Base-by-base conservation (phyloP, 2,797 vertebrate genomes). In the Sphenopsis melanotis region DNA sequence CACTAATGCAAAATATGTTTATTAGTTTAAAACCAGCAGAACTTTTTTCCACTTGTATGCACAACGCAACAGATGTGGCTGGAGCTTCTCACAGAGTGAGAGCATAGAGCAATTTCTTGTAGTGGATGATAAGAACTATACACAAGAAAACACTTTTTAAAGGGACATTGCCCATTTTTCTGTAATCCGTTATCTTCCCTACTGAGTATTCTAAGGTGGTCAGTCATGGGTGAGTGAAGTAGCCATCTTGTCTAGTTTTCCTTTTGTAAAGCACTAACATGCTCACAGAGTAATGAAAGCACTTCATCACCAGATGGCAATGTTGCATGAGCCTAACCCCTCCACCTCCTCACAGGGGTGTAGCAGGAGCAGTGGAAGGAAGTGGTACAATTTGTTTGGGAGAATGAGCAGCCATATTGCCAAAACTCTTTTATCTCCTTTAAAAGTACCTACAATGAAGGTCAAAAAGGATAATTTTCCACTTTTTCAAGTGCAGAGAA, bases 291-390 rank as follows among this genome's bases (percentile, higher is more conserved):
- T 47, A 97, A 91, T 83, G 92, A 80, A 93, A 84, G 50, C 26
- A 18, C 37, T 95, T 91, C 23, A 86, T 83, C 94, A 89, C 81
- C 83, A 94, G 93, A 85, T 93, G 93, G 95, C 91, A 95, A 86
- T 95, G 91, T 97, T 96, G 87, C 57, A 86, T 74, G 93, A 57
- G 61, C 29, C 59, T 95, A 90, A 61, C 22, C 32, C n/a, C 55
- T 12, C 17, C 29, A 17, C 50, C 57, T 53, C 53, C 46, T 57
- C n/a, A 6, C 15, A 36, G 47, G 23, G 26, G 16, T 57, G 41
- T 14, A 66, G 50, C 46, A 49, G 52, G 23, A 34, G 10, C 23
- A 24, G 17, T 32, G 29, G 55, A 52, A 76, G 82, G 79, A 93
- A 87, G 24, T 44, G 32, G 23, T 52, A 30, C 32, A 26, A 46